phyloP scores from a whole-genome alignment of 2,113 vertebrate species.

The Chloropsis hardwickii region DNA sequence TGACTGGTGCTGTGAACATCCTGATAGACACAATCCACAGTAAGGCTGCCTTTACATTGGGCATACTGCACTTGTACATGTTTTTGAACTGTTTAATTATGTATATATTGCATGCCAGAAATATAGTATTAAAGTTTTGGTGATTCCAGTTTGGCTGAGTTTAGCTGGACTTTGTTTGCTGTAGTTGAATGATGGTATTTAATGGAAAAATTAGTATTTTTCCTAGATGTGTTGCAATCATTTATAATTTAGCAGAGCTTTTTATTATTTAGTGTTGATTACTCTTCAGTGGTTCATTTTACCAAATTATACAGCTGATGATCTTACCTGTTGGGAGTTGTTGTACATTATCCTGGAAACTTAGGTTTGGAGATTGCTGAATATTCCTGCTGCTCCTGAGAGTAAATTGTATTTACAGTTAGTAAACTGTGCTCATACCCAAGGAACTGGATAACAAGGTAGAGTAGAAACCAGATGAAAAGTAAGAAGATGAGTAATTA shows the following conservation, averaged over 20 bases:
- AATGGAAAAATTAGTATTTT: background rate
- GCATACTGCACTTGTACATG: conserved; percentile 85
- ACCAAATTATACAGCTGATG: background rate
- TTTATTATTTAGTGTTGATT: background rate
- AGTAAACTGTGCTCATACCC: background rate
- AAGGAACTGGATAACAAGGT: background rate
- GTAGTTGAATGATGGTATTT: background rate
- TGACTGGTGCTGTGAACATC: conserved; percentile 88
- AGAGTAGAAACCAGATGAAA: background rate
- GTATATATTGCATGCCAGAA: conserved; percentile 78
- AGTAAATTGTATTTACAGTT: background rate
- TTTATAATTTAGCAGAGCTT: background rate
- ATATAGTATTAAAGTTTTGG: conserved; percentile 88
- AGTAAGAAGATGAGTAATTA: background rate
- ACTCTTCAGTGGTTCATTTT: background rate
- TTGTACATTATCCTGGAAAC: background rate
- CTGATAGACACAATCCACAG: conserved; percentile 83
- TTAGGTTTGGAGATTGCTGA: background rate
- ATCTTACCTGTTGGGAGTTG: background rate
- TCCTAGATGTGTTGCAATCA: background rate
- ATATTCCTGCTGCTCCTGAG: background rate
- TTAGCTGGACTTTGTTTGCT: background rate
- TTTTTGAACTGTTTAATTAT: conserved; percentile 82
- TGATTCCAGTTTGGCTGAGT: conserved; percentile 46
- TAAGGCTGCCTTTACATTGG: conserved; percentile 68